Conservation (phyloP, 2,113 vertebrate genomes). For the rat (Rattus norvegicus) region GRCr8 NC_086020.1:69841001-69841500, state of each 20-base stretch:
- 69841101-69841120: neutral
- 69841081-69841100: neutral
- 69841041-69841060: neutral
- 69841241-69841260: neutral
- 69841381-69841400: neutral
- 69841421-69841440: neutral
- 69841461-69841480: neutral
- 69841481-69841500: too few species aligned
- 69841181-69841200: neutral
- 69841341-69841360: neutral
- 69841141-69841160: neutral
- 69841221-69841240: neutral
- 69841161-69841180: neutral
- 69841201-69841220: neutral
- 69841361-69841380: neutral
- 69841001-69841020: conserved; percentile 44
- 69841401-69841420: neutral
- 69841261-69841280: neutral
- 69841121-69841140: neutral
- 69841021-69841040: neutral
- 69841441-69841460: neutral
- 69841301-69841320: neutral
- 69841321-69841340: neutral
- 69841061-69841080: neutral
- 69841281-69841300: neutral